Conservation (phyloP, 2,797 vertebrate species). For the Gobio occitaniae region DNA sequence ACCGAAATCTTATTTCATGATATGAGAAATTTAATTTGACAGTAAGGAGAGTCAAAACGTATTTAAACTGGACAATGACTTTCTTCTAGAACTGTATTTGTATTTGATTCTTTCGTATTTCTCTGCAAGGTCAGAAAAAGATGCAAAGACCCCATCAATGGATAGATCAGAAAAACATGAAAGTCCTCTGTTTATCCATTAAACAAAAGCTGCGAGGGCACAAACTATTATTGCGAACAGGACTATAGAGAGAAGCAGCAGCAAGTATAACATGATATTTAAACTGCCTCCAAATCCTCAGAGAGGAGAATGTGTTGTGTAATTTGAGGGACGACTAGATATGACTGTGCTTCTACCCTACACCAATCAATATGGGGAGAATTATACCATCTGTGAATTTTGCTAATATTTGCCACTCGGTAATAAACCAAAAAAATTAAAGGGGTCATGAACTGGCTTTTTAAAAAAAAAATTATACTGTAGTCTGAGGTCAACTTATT, state of each 20-base stretch:
- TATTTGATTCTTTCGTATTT: too few species aligned
- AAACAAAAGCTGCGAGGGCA: background rate
- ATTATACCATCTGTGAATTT: background rate
- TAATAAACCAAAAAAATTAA: too few species aligned
- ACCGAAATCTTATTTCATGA: background rate
- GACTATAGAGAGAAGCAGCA: background rate
- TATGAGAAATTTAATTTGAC: background rate
- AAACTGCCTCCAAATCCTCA: background rate
- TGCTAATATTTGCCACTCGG: background rate
- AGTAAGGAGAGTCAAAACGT: too few species aligned
- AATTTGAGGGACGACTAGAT: background rate
- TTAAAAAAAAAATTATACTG: too few species aligned
- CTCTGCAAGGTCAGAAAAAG: background rate
- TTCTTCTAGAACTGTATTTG: too few species aligned
- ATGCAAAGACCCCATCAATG: background rate
- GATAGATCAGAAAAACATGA: background rate
- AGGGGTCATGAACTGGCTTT: too few species aligned
- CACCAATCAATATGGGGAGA: background rate
- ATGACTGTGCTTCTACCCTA: constrained; percentile 8
- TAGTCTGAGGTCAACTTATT: too few species aligned
- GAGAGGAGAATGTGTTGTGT: background rate
- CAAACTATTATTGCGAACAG: background rate
- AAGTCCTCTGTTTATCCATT: background rate
- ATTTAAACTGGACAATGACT: too few species aligned
- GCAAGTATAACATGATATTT: background rate